A percentile compares a stretch with the other conserved stretches of the same genome.
phyloP scores from a whole-genome alignment of 2,113 vertebrate genomes.

The Cochlearius cochlearius region DNA sequence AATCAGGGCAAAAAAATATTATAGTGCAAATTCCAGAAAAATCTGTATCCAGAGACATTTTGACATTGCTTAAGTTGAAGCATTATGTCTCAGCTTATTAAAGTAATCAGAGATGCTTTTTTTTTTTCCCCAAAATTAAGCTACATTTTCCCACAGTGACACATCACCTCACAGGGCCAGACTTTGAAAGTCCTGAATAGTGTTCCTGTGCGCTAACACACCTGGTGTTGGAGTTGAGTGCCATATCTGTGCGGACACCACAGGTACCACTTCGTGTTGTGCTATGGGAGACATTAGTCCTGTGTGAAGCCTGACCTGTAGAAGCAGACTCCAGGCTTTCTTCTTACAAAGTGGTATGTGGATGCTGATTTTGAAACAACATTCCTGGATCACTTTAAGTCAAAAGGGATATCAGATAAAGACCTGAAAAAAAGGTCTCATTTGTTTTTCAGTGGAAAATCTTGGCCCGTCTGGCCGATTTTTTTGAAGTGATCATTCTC shows the following conservation, averaged over 20 bases:
- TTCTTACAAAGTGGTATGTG: neutral
- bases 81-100: neutral
- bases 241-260: too few species aligned
- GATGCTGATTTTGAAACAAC: neutral
- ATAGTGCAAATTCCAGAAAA: conserved; percentile 35
- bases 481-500: neutral
- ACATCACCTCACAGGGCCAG: rapidly evolving
- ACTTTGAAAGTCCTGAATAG: neutral
- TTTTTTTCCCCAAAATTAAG: neutral
- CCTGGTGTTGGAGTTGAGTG: neutral
- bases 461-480: neutral
- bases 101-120: neutral
- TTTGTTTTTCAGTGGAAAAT: neutral
- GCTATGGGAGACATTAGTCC: neutral
- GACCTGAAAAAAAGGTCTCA: neutral
- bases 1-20: neutral
- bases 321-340: neutral
- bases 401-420: neutral
- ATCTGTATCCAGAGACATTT: neutral
- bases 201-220: neutral
- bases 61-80: neutral
- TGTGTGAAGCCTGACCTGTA: neutral
- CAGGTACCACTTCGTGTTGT: neutral
- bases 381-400: neutral
- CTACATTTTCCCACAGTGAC: neutral